Evolutionary conservation across 2,113 vertebrate genomes (phyloP).

Genomic region (Nestor notabilis): DNA sequence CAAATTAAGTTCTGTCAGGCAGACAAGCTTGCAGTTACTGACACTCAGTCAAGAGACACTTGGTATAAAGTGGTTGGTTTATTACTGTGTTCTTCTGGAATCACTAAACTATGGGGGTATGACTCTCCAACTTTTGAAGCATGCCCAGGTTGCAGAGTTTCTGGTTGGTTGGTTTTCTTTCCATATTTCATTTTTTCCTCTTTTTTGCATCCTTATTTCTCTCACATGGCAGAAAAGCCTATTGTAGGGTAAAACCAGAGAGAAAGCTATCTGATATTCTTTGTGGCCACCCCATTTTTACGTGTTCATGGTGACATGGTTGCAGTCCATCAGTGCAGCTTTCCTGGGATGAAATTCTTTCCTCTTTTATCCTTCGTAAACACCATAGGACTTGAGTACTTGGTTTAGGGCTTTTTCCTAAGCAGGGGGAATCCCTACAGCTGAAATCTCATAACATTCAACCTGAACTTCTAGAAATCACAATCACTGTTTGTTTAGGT

Average conservation of each 20-base stretch:
- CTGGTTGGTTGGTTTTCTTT: background rate
- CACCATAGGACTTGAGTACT: background rate
- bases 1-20: constrained; percentile 19
- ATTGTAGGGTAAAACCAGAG: background rate
- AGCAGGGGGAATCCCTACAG: background rate
- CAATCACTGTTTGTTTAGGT: rapidly evolving
- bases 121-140: background rate
- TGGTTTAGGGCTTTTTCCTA: background rate
- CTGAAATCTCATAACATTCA: background rate
- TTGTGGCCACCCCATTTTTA: background rate
- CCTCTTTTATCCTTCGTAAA: background rate
- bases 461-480: background rate
- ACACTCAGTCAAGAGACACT: background rate
- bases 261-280: background rate
- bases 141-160: background rate
- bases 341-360: background rate
- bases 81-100: background rate
- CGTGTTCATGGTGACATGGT: background rate
- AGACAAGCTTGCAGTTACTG: background rate
- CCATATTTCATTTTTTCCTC: background rate
- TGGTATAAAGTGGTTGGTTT: background rate
- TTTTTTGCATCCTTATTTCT: background rate
- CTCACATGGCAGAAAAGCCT: background rate
- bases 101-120: background rate
- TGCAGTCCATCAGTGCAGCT: background rate